phyloP scores from a whole-genome alignment of 2,113 vertebrate genomes.

The Pygathrix nemaeus region DNA sequence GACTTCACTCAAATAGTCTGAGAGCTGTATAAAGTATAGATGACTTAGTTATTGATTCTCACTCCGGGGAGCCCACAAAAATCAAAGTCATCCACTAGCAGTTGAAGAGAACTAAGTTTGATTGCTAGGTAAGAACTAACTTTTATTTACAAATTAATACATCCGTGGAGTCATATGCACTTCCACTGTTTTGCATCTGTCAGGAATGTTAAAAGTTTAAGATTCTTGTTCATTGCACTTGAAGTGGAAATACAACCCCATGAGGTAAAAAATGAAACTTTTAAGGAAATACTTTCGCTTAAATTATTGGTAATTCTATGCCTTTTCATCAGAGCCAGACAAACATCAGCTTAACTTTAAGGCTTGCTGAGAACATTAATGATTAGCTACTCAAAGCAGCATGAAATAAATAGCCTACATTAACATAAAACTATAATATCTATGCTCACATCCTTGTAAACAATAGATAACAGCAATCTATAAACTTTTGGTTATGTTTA shows the following conservation, averaged over 20 bases:
- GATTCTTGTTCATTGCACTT: neutral
- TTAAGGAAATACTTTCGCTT: neutral
- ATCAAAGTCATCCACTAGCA: neutral
- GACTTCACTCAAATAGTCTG: neutral
- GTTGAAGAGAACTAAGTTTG: neutral
- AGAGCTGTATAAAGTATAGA: neutral
- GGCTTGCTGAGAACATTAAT: neutral
- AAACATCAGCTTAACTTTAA: neutral
- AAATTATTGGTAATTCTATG: neutral
- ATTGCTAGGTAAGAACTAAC: neutral
- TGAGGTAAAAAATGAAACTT: neutral
- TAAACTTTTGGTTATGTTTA: neutral
- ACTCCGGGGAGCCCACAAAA: neutral
- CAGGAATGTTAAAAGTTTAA: neutral
- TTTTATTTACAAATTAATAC: neutral
- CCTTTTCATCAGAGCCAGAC: neutral
- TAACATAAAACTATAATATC: neutral
- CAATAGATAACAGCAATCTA: neutral
- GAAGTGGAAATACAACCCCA: neutral
- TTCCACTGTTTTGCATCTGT: neutral
- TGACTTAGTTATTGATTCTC: neutral
- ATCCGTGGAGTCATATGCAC: neutral
- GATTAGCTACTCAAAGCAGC: neutral
- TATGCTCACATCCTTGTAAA: neutral
- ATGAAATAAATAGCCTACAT: neutral